Percentiles rank a stretch among this genome's conserved stretches.
Evolutionary conservation across 2,888 invertebrate genomes (phyloP).

Genomic region (Frankliniella fusca): DNA sequence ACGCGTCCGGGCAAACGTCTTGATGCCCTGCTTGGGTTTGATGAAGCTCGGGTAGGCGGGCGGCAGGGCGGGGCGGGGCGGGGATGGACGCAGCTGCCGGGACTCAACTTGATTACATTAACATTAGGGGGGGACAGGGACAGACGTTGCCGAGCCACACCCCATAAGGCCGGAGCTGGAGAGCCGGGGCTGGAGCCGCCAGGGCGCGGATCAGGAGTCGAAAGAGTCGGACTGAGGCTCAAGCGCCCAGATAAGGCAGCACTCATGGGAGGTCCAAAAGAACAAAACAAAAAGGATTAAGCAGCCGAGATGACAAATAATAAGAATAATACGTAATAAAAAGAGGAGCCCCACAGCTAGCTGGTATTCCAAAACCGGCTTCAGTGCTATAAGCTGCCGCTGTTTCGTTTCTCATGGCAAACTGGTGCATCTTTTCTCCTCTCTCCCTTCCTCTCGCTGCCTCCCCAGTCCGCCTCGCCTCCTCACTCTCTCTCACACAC

Average conservation of each 20-base stretch:
- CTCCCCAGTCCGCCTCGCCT: background rate
- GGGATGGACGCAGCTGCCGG: background rate
- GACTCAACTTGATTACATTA: conserved; percentile 23
- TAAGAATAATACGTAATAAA: background rate
- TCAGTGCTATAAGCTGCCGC: no score
- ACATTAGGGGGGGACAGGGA: background rate
- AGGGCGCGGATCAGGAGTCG: no score
- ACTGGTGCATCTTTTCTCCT: background rate
- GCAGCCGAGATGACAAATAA: no score
- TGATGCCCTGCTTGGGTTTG: background rate
- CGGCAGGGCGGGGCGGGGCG: background rate
- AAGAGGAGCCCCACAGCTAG: no score
- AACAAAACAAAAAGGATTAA: no score
- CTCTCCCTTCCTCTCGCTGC: background rate
- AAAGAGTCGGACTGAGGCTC: no score
- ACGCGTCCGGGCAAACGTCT: background rate
- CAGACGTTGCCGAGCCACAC: background rate
- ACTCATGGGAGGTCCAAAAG: no score
- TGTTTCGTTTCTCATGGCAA: no score
- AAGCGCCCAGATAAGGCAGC: no score
- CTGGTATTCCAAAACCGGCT: no score
- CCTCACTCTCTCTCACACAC: background rate
- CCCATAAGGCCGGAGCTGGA: no score
- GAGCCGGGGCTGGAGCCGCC: no score
- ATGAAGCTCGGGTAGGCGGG: background rate